A percentile compares a stretch with the other conserved stretches of the same genome.
These are phyloP conservation scores for Apodemus agrarius DNA, from an alignment of 2,797 vertebrate species.

Conservation along the genomic window DNA sequence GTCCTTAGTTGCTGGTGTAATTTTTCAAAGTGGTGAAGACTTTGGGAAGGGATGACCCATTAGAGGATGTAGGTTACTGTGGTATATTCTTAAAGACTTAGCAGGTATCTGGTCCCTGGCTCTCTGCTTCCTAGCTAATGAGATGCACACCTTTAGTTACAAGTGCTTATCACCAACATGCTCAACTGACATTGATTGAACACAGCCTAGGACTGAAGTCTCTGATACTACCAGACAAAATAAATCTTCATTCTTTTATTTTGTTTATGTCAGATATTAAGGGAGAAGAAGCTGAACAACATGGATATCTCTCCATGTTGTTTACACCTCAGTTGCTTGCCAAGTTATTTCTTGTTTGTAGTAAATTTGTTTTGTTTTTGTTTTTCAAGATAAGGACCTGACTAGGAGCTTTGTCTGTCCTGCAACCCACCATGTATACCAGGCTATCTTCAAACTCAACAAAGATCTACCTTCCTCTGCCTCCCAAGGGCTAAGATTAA, in stretches of 20 bases:
- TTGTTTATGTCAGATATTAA: neutral
- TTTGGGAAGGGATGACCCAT: too few species aligned
- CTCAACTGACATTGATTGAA: neutral
- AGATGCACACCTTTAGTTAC: neutral
- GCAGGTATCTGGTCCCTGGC: neutral
- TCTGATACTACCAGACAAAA: neutral
- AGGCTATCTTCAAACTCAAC: neutral
- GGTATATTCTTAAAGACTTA: neutral
- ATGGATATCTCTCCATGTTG: neutral
- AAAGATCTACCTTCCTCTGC: neutral
- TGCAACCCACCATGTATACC: neutral
- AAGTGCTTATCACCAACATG: neutral
- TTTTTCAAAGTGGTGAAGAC: neutral
- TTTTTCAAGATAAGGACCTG: neutral
- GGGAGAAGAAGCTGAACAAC: neutral
- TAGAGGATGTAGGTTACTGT: neutral
- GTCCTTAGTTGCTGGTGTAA: neutral
- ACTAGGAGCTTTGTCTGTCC: neutral
- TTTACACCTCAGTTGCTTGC: neutral
- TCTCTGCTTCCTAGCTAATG: neutral
- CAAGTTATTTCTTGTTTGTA: neutral
- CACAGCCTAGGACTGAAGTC: neutral
- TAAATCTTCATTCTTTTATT: neutral
- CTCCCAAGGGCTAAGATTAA: neutral
- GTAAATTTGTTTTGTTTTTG: neutral